Conservation (phyloP, 2,888 invertebrate genomes). For the Adela reaumurella region DNA sequence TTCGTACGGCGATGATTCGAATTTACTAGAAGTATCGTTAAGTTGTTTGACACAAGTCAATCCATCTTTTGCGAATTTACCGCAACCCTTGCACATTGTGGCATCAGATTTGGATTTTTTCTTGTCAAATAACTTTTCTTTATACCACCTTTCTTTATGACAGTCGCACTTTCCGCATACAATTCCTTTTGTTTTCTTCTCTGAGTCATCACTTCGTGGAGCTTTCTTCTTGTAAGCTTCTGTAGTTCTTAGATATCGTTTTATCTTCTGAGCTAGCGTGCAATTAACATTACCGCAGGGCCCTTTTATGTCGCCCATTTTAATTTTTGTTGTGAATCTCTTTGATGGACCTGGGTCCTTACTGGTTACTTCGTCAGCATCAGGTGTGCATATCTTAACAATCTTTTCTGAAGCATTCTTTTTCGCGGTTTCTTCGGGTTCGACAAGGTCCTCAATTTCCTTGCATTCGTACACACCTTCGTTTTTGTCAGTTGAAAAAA, state of each 20-base stretch:
- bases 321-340: conserved; percentile 25
- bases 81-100: conserved; percentile 26
- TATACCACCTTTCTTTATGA: conserved; percentile 31
- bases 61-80: conserved; percentile 22
- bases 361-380: not conserved
- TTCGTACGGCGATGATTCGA: conserved; percentile 10
- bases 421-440: conserved; percentile 39
- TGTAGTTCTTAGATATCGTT: conserved; percentile 33
- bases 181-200: too few species aligned
- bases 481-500: conserved; percentile 39
- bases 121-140: conserved; percentile 28
- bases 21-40: too few species aligned
- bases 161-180: conserved; percentile 39
- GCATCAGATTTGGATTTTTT: conserved; percentile 1
- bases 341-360: conserved; percentile 9
- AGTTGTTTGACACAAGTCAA: too few species aligned
- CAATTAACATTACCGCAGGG: conserved; percentile 46
- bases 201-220: conserved; percentile 12
- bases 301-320: conserved; percentile 45
- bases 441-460: conserved; percentile 24
- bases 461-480: conserved; percentile 41
- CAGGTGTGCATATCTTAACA: conserved; percentile 33
- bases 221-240: conserved; percentile 28
- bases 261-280: conserved; percentile 40
- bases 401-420: conserved; percentile 42